Conservation (phyloP, 1,140 invertebrate genomes). For the Bombus vancouverensis region DNA sequence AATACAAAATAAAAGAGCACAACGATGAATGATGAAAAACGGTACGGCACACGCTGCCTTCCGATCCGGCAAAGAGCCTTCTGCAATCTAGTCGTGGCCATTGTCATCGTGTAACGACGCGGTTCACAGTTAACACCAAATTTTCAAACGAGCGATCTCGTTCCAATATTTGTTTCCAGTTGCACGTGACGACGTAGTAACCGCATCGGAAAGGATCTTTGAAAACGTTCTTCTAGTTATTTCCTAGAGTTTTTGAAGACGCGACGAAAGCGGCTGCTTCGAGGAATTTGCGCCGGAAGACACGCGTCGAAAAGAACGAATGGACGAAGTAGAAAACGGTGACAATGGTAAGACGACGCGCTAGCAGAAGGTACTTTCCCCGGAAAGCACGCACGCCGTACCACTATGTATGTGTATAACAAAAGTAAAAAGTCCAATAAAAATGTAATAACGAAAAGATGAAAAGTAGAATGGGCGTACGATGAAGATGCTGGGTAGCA, state of each 20-base stretch:
- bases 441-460: constrained; percentile 17
- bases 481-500: constrained; percentile 52
- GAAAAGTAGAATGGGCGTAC: constrained; percentile 28
- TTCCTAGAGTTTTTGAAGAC: constrained; percentile 3
- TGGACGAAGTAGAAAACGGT: constrained; percentile 36
- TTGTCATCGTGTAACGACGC: constrained; percentile 51
- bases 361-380: constrained; percentile 5
- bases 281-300: background rate
- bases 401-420: background rate
- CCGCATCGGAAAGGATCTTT: background rate
- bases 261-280: background rate
- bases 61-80: constrained; percentile 5
- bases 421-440: background rate
- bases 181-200: background rate
- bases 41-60: constrained; percentile 11
- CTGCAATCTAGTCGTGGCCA: constrained; percentile 38
- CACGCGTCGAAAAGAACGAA: background rate
- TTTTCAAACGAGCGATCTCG: background rate
- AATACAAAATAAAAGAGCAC: constrained; percentile 61
- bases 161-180: constrained; percentile 10
- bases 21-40: constrained; percentile 39
- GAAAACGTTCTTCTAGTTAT: too few species aligned
- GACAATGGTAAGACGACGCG: constrained; percentile 55
- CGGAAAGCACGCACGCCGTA: background rate
- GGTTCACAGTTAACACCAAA: background rate